Conservation (phyloP, 2,888 invertebrate genomes). For the Pristionchus entomophagus region DNA sequence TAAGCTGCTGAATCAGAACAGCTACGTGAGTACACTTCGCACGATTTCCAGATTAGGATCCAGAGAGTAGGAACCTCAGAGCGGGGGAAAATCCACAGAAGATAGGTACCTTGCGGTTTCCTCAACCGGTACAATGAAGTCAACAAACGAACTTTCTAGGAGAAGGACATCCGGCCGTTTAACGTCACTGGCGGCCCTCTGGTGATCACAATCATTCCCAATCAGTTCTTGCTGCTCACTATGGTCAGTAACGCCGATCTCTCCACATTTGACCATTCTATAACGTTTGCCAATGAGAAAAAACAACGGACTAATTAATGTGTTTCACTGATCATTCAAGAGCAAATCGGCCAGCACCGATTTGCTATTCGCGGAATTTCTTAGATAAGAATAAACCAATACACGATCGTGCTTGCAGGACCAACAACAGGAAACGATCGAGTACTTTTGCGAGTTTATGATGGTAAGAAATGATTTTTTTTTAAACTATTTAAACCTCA, state of each 20-base stretch:
- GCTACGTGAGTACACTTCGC: slow-evolving; percentile 13
- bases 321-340: not conserved
- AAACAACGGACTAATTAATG: not conserved
- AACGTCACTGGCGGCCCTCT: slow-evolving; percentile 49
- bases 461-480: slow-evolving; percentile 51
- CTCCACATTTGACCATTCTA: too few species aligned
- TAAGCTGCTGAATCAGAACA: not conserved
- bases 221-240: slow-evolving; percentile 57
- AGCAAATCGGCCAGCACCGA: too few species aligned
- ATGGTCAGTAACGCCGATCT: slow-evolving; percentile 55
- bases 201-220: slow-evolving; percentile 57
- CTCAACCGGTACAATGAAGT: too few species aligned
- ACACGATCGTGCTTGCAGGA: slow-evolving; percentile 48
- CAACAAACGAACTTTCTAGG: not conserved
- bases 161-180: slow-evolving; percentile 32
- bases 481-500: not conserved
- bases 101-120: too few species aligned
- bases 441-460: slow-evolving; percentile 61
- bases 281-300: too few species aligned
- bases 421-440: slow-evolving; percentile 65
- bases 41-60: not conserved
- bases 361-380: too few species aligned
- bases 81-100: too few species aligned
- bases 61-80: too few species aligned
- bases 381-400: not conserved